Percentiles rank a stretch among this genome's conserved stretches.
phyloP scores from a whole-genome alignment of 2,113 vertebrate species.

The Cephalophus harveyi region DNA sequence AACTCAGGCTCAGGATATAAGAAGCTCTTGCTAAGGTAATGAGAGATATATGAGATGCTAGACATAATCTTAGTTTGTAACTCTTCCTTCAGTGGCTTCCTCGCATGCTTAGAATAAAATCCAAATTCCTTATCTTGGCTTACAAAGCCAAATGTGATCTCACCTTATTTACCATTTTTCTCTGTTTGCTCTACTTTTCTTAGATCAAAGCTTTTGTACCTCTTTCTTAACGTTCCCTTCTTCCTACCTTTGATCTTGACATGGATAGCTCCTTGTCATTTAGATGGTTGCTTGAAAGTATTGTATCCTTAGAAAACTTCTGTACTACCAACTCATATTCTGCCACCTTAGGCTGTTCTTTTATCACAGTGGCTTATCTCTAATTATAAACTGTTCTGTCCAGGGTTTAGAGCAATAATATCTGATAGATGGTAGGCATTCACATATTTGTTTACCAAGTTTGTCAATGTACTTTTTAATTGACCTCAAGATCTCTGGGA shows the following conservation, averaged over 20 bases:
- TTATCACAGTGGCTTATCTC: not conserved
- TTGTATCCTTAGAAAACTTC: not conserved
- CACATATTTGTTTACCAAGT: not conserved
- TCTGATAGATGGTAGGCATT: not conserved
- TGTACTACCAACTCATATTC: not conserved
- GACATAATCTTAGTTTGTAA: not conserved
- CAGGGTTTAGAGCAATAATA: not conserved
- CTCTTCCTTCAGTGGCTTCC: not conserved
- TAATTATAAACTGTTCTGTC: not conserved
- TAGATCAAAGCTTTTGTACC: not conserved
- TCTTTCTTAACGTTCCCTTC: not conserved
- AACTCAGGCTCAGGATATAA: not conserved
- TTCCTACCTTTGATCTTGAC: not conserved
- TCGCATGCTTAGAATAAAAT: not conserved
- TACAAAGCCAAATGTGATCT: not conserved
- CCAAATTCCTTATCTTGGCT: not conserved
- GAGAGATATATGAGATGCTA: not conserved
- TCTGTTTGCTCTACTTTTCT: not conserved
- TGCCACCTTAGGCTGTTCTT: not conserved
- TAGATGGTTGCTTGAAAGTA: constrained; percentile 8
- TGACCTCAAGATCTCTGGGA: not conserved
- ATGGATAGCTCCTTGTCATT: not conserved
- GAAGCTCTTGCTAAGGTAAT: not conserved
- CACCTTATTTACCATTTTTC: not conserved
- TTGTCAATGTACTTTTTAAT: not conserved